Evolutionary conservation across 2,113 vertebrate species (phyloP).

Genomic region (Macroglossus sobrinus): DNA sequence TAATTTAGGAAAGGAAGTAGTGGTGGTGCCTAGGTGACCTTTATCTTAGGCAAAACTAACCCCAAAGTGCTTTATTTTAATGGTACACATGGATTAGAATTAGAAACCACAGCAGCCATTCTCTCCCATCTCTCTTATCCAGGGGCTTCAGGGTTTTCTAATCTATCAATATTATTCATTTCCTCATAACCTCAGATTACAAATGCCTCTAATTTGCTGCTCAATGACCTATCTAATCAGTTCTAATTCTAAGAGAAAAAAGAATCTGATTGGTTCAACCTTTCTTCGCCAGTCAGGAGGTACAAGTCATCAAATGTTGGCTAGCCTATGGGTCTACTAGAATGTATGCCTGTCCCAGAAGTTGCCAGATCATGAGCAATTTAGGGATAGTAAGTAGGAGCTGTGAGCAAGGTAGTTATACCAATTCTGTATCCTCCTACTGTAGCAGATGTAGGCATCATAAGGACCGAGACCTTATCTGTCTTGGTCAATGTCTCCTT

Average conservation of each 20-base stretch:
- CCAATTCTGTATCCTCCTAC: background rate
- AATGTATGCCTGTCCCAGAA: background rate
- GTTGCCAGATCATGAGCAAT: background rate
- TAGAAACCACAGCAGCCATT: background rate
- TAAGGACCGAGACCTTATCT: background rate
- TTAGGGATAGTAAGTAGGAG: background rate
- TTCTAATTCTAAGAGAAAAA: background rate
- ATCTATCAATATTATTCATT: background rate
- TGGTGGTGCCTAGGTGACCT: background rate
- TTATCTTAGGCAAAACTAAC: background rate
- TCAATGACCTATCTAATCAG: background rate
- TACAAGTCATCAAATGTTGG: background rate
- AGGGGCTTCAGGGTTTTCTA: background rate
- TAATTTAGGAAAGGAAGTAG: background rate
- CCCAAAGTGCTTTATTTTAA: background rate
- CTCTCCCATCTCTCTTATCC: background rate
- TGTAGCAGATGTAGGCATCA: background rate
- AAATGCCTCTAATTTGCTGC: background rate
- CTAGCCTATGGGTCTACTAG: background rate
- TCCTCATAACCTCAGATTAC: constrained; percentile 7
- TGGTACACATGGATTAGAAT: background rate
- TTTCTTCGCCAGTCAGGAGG: background rate
- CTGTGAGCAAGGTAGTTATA: background rate
- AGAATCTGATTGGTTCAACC: background rate
- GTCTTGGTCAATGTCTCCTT: background rate